A percentile compares a stretch with the other conserved stretches of the same genome.
These are phyloP conservation scores for Acronicta alni DNA, from an alignment of 2,888 invertebrate genomes.

Conservation along the genomic window DNA sequence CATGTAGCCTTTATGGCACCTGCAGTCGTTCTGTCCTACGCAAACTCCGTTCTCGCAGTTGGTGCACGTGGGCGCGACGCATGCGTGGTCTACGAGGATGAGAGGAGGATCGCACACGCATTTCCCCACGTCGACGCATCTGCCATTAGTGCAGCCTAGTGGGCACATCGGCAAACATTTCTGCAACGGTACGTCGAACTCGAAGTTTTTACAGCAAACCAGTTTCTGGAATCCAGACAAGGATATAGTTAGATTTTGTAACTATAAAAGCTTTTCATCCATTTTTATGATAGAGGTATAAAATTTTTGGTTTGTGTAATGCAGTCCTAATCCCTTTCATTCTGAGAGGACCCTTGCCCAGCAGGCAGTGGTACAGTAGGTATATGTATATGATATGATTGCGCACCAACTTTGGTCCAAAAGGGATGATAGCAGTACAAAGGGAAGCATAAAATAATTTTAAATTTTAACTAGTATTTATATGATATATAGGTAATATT, in stretches of 20 bases:
- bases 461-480: no score
- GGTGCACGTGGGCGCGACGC: constrained; percentile 18
- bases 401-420: no score
- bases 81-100: constrained; percentile 19
- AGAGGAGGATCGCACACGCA: constrained; percentile 27
- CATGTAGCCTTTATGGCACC: constrained; percentile 74
- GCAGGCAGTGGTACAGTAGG: no score
- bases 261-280: neutral
- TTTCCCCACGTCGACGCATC: constrained; percentile 10
- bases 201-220: constrained; percentile 21
- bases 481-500: no score
- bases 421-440: no score
- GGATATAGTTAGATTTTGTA: neutral
- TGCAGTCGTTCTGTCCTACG: constrained; percentile 72
- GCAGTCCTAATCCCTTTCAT: no score
- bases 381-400: no score
- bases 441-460: no score
- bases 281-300: no score
- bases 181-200: neutral
- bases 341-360: no score
- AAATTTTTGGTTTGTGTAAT: no score
- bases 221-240: constrained; percentile 22
- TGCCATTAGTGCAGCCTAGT: constrained; percentile 21
- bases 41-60: constrained; percentile 65
- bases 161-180: constrained; percentile 31